These are phyloP conservation scores for Melanocharis versteri DNA, from an alignment of 2,113 vertebrate genomes.

Conservation along the genomic window DNA sequence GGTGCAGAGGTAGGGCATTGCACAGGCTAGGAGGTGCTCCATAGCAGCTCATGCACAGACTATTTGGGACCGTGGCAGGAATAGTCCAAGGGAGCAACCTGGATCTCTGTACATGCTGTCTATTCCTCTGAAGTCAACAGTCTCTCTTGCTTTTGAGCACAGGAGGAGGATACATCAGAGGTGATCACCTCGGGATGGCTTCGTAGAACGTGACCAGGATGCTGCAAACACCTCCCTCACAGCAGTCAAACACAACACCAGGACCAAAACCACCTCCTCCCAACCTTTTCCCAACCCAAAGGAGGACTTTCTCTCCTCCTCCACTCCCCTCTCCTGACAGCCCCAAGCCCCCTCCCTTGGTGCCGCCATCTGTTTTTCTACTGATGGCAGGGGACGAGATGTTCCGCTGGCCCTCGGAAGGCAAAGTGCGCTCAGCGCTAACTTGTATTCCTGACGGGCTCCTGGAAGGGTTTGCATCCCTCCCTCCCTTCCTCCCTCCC, in stretches of 20 bases:
- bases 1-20: not conserved
- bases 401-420: slow-evolving; percentile 38
- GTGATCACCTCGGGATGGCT: not conserved
- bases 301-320: not conserved
- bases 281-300: no score
- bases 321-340: not conserved
- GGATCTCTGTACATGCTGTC: not conserved
- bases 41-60: not conserved
- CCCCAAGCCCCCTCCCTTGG: not conserved
- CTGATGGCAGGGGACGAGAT: slow-evolving; percentile 69
- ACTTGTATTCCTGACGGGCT: slow-evolving; percentile 37
- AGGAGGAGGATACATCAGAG: not conserved
- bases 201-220: not conserved
- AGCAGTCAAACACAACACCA: not conserved
- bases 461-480: slow-evolving; percentile 40
- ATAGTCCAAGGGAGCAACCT: not conserved
- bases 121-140: not conserved
- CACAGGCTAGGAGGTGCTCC: not conserved
- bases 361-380: slow-evolving; percentile 72
- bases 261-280: not conserved
- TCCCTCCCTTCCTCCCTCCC: slow-evolving; percentile 15
- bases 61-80: not conserved
- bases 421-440: not conserved
- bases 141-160: not conserved
- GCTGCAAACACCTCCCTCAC: not conserved